Evolutionary conservation across 2,888 invertebrate species (phyloP).

Genomic region (Chymomyza procnemis): DNA sequence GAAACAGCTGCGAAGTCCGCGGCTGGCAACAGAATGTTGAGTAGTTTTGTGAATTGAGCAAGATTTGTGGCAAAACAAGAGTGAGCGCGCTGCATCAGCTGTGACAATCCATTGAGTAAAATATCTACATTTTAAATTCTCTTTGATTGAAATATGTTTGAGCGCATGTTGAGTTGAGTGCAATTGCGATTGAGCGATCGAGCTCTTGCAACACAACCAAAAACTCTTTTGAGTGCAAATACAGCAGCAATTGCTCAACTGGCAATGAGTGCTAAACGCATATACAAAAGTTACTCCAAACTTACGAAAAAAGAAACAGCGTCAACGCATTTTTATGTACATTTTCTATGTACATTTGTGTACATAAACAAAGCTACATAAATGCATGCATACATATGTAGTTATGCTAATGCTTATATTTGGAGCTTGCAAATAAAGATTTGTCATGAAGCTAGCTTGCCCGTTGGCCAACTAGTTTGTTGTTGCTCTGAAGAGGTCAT

Average conservation of each 20-base stretch:
- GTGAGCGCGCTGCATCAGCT: background rate
- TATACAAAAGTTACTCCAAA: too few relatives aligned
- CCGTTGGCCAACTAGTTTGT: background rate
- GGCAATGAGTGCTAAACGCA: too few relatives aligned
- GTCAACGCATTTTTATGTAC: too few relatives aligned
- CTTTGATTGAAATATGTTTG: too few relatives aligned
- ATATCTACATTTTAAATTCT: too few relatives aligned
- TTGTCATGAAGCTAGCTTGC: constrained; percentile 41
- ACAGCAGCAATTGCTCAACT: background rate
- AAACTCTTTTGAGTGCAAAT: background rate
- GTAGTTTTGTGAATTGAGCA: too few relatives aligned
- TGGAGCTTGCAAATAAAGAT: background rate
- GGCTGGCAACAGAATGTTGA: constrained; percentile 4
- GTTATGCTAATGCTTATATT: constrained; percentile 4
- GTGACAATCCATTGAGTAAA: constrained; percentile 3
- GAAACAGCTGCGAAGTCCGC: constrained; percentile 62
- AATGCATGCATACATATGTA: constrained; percentile 30
- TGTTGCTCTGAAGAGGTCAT: too few relatives aligned
- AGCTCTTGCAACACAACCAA: background rate
- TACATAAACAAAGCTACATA: too few relatives aligned
- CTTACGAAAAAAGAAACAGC: too few relatives aligned
- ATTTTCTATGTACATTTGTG: background rate
- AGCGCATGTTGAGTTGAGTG: background rate
- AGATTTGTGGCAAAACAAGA: constrained; percentile 5
- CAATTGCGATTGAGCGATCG: too few relatives aligned